Percentiles rank a stretch among this genome's conserved stretches.
Evolutionary conservation across 1,140 invertebrate genomes (phyloP).

Genomic region (Paraescarpia echinospica): DNA sequence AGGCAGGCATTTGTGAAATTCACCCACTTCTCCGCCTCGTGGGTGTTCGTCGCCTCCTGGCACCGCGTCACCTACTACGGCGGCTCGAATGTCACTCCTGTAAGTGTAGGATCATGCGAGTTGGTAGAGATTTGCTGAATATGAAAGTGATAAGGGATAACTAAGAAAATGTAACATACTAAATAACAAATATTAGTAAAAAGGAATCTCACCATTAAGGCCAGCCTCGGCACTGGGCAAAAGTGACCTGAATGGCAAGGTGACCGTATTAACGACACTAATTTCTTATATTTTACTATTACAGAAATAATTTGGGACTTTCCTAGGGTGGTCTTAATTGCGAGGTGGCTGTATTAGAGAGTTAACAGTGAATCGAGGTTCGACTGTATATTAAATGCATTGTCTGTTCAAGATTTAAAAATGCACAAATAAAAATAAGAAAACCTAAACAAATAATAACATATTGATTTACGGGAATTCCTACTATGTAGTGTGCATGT

Average conservation of each 20-base stretch:
- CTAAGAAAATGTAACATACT: background rate
- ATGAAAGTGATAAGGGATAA: background rate
- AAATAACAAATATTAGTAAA: no score
- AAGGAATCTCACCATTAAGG: no score
- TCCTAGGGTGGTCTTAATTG: background rate
- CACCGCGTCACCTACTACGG: constrained; percentile 20
- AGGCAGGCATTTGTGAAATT: background rate
- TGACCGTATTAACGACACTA: no score
- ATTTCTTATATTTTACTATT: no score
- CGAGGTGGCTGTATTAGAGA: background rate
- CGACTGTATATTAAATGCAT: no score
- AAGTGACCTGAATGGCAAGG: no score
- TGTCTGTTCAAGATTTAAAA: no score
- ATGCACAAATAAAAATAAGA: background rate
- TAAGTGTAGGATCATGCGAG: background rate
- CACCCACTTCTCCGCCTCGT: background rate
- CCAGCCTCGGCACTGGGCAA: no score
- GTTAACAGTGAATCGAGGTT: no score
- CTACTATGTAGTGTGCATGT: background rate
- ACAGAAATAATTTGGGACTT: no score
- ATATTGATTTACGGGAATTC: background rate
- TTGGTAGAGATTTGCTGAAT: background rate
- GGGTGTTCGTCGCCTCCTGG: constrained; percentile 12
- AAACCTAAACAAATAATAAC: background rate
- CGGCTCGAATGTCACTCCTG: background rate